phyloP scores from a whole-genome alignment of 1,140 invertebrate species.

The Antheraea mylitta region DNA sequence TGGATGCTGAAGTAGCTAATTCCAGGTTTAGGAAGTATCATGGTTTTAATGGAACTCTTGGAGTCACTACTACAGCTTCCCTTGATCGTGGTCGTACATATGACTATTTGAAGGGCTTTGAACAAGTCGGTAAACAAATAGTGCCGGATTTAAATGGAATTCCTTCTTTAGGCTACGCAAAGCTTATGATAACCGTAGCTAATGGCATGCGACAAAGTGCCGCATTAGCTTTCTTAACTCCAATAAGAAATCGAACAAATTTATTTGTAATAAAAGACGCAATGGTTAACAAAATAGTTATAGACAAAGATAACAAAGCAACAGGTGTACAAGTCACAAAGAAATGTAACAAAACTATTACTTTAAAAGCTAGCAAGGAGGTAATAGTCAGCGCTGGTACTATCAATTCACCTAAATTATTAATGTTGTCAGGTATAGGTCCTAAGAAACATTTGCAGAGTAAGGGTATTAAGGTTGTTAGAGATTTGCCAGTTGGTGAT shows the following conservation, averaged over 20 bases:
- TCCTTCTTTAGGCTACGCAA: neutral
- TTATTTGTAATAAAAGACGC: neutral
- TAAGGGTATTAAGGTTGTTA: neutral
- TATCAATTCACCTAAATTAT: neutral
- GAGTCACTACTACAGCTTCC: neutral
- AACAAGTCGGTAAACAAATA: neutral
- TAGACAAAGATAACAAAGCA: neutral
- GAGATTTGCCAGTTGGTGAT: neutral
- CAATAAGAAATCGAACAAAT: neutral
- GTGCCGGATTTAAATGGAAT: neutral
- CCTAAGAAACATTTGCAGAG: constrained; percentile 44
- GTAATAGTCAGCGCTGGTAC: neutral
- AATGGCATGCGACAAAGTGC: neutral
- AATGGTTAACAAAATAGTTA: neutral
- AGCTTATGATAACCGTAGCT: neutral
- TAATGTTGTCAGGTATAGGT: constrained; percentile 81
- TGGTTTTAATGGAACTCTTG: neutral
- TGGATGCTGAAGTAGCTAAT: neutral
- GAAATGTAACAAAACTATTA: constrained; percentile 2
- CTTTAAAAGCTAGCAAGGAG: neutral
- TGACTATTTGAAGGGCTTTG: constrained; percentile 4
- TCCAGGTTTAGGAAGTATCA: neutral
- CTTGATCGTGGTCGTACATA: neutral
- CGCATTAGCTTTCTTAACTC: neutral
- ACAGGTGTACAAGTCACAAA: neutral